Evolutionary conservation across 2,888 invertebrate species (phyloP).

Genomic region (Cacoxenus indagator): DNA sequence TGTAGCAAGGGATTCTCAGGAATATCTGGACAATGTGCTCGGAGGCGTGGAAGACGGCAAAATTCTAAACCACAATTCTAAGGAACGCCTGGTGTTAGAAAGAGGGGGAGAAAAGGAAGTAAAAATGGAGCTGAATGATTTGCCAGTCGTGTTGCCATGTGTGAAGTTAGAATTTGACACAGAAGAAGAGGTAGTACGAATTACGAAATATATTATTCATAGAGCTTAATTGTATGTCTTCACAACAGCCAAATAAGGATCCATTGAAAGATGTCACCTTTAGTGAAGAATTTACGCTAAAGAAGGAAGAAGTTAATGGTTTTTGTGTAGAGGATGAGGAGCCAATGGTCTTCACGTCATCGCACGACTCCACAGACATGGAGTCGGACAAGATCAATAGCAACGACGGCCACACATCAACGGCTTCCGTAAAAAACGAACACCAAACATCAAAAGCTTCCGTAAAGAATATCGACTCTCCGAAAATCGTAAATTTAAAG

Average conservation of each 20-base stretch:
- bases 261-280: neutral
- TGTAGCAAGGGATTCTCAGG: slow-evolving; percentile 22
- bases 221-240: neutral
- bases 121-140: no score
- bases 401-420: neutral
- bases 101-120: no score
- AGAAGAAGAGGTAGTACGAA: neutral
- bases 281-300: no score
- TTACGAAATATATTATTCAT: neutral
- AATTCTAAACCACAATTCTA: neutral
- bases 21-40: slow-evolving; percentile 27
- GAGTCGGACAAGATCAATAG: no score
- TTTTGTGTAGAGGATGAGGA: no score
- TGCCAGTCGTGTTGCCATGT: no score
- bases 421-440: neutral
- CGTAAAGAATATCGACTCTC: neutral
- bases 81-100: no score
- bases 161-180: no score
- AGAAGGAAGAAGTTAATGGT: neutral
- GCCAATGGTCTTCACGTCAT: no score
- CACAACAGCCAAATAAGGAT: neutral
- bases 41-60: neutral
- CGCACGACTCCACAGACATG: no score
- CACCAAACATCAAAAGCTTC: neutral
- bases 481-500: no score